phyloP scores from a whole-genome alignment of 2,113 vertebrate genomes.

The Cyanoramphus novaezelandiae region DNA sequence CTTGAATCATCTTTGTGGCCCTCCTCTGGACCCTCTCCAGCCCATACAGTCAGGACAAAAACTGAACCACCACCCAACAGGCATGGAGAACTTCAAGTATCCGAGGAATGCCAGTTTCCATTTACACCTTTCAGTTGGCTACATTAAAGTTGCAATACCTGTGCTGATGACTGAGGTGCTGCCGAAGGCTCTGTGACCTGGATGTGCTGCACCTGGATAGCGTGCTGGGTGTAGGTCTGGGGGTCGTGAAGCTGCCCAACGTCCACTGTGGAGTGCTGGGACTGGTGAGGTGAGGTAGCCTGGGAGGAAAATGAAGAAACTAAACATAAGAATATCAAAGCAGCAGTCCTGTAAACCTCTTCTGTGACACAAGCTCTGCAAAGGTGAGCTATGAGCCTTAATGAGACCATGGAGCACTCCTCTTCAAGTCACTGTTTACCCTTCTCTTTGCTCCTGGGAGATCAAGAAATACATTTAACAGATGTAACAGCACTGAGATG shows the following conservation, averaged over 20 bases:
- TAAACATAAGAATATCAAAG: neutral
- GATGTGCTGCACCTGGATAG: slow-evolving; percentile 98
- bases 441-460: neutral
- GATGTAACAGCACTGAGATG: neutral
- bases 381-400: neutral
- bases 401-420: neutral
- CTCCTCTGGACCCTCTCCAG: neutral
- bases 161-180: slow-evolving; percentile 70
- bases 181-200: slow-evolving; percentile 86
- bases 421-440: neutral
- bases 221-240: slow-evolving; percentile 92
- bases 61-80: neutral
- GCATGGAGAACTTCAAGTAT: neutral
- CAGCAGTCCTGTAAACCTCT: neutral
- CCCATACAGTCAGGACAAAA: neutral
- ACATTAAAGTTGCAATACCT: slow-evolving; percentile 74
- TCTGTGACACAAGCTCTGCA: neutral
- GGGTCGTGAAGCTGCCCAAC: slow-evolving; percentile 94
- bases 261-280: slow-evolving; percentile 92
- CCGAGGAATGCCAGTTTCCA: neutral
- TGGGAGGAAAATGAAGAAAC: slow-evolving; percentile 10
- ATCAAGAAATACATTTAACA: neutral
- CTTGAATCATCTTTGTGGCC: neutral
- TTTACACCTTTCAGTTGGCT: neutral
- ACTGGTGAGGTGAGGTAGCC: slow-evolving; percentile 90